A percentile compares a stretch with the other conserved stretches of the same genome.
phyloP scores from a whole-genome alignment of 2,113 vertebrate genomes.

The Dasyornis broadbenti region DNA sequence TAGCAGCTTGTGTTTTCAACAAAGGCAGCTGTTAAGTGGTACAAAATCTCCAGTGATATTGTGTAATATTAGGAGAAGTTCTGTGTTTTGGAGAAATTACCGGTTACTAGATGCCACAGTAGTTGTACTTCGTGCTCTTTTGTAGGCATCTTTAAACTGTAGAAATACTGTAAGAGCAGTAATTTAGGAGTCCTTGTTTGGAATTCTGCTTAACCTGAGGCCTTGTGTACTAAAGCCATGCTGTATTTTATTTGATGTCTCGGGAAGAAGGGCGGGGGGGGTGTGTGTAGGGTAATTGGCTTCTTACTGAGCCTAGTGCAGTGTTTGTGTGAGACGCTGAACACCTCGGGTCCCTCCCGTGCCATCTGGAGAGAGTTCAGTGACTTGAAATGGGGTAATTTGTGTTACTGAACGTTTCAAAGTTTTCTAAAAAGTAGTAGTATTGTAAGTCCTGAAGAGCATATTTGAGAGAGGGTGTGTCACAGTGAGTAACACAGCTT shows the following conservation, averaged over 20 bases:
- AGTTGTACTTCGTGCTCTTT: neutral
- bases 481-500: neutral
- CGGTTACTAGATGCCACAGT: neutral
- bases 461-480: neutral
- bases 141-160: neutral
- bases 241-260: neutral
- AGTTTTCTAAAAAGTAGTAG: neutral
- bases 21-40: neutral
- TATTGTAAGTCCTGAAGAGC: neutral
- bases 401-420: neutral
- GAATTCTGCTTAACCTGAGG: neutral
- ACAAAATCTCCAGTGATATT: neutral
- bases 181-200: neutral
- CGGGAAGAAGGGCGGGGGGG: neutral
- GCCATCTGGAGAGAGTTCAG: neutral
- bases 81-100: neutral
- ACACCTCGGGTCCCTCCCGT: rapidly evolving
- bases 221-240: neutral
- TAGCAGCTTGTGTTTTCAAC: conserved; percentile 26
- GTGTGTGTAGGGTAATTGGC: rapidly evolving
- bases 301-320: no score
- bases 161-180: neutral
- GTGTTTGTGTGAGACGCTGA: neutral
- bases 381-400: neutral
- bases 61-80: neutral